Evolutionary conservation across 2,113 vertebrate species (phyloP), one percentile per base, ranked within the genome.

Genomic region (Aegotheles bennettii): DNA sequence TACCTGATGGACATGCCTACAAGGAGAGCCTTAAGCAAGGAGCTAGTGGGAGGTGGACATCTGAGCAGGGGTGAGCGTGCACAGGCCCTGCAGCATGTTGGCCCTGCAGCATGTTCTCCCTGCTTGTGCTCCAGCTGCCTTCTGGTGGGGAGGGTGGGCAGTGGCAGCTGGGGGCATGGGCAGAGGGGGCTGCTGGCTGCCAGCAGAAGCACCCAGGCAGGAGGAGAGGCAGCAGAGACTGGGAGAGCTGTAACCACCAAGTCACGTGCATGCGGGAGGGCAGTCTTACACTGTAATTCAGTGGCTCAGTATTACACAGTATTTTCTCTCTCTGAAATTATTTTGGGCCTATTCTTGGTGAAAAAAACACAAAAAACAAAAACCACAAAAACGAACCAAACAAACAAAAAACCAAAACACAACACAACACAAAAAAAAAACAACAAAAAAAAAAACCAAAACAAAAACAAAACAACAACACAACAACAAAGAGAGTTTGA

Each of bases 251-350:
- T 54, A 40, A n/a, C 74, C 3, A 1, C 26, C 1, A 4, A 51
- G 40, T 24, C 0, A 0, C 20, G 21, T 53, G 64, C 15, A 0
- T 54, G 54, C 0, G 0, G 24, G 40, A 80, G 36, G 20, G 21
- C 40, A 28, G 21, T 40, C 1, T 53, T 64, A 64, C 18, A 9
- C 26, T 42, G 26, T 33, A 35, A 15, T 38, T 68, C 17, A 15
- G 25, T 51, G 38, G 26, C 47, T 38, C 28, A 6, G 1, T 48
- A 9, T 48, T 54, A 69, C 48, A 7, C 20, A 6, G 16, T 18
- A 23, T 43, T 68, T 65, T 40, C 43, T 70, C 16, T 54, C 53
- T 48, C 28, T 40, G 42, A 78, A 79, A 43, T 78, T 24, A 54
- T 23, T 54, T 47, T 12, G n/a, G 50, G 40, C 16, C 42, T 54